Conservation (phyloP, 2,888 invertebrate species). For the Andricus curvator region DNA sequence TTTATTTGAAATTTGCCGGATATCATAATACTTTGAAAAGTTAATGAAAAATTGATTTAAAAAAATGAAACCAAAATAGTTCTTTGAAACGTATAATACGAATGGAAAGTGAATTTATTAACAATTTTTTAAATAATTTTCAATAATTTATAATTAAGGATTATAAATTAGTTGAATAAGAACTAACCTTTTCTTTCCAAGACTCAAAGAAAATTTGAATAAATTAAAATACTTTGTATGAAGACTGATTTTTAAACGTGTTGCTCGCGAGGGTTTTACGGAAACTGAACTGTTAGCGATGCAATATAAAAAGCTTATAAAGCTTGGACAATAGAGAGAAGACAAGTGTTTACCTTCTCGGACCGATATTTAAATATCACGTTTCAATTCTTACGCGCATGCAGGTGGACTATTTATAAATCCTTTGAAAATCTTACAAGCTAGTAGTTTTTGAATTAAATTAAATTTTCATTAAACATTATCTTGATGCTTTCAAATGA, state of each 20-base stretch:
- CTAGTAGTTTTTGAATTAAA: background rate
- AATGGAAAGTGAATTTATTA: too few species aligned
- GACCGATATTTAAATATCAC: conserved; percentile 26
- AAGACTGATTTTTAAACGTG: background rate
- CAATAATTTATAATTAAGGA: background rate
- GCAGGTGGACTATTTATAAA: background rate
- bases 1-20: too few species aligned
- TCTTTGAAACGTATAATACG: too few species aligned
- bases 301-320: background rate
- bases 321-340: conserved; percentile 11
- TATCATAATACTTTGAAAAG: too few species aligned
- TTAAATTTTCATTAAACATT: too few species aligned
- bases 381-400: conserved; percentile 13
- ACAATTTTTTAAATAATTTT: background rate
- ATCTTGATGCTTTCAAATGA: too few species aligned
- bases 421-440: background rate
- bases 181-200: background rate
- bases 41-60: too few species aligned
- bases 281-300: conserved; percentile 17
- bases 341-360: conserved; percentile 11
- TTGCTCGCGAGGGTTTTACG: background rate
- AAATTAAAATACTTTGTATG: background rate
- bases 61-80: too few species aligned
- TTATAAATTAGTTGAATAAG: background rate
- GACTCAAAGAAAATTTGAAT: background rate